Percentiles rank a stretch among this genome's conserved stretches.
Evolutionary conservation across 2,888 invertebrate species (phyloP).

Genomic region (Cloeon dipterum): DNA sequence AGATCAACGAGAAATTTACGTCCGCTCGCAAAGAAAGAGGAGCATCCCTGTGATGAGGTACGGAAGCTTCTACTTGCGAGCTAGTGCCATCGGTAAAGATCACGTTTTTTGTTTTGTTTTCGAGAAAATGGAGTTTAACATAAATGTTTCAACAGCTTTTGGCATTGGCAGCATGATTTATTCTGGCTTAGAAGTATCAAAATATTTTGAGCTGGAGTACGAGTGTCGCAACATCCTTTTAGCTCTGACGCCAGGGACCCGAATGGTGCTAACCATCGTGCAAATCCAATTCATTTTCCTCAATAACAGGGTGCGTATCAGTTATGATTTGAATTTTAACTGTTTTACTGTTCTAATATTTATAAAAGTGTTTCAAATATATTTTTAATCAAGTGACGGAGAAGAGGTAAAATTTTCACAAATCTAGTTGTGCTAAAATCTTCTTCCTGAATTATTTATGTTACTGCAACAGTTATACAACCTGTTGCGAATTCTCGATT

Average conservation of each 20-base stretch:
- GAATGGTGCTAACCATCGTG: slow-evolving; percentile 62
- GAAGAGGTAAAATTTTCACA: too few relatives aligned
- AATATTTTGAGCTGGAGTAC: slow-evolving; percentile 46
- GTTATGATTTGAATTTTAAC: too few relatives aligned
- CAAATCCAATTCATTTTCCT: slow-evolving; percentile 90
- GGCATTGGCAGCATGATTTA: slow-evolving; percentile 34
- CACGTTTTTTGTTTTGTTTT: not conserved
- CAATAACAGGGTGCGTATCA: slow-evolving; percentile 41
- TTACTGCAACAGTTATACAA: too few relatives aligned
- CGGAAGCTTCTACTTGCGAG: slow-evolving; percentile 67
- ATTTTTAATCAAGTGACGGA: too few relatives aligned
- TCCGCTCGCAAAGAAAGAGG: not conserved
- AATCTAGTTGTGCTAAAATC: too few relatives aligned
- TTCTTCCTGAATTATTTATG: too few relatives aligned
- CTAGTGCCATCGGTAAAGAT: slow-evolving; percentile 54
- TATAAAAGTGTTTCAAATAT: too few relatives aligned
- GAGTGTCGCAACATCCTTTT: slow-evolving; percentile 35
- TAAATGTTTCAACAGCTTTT: slow-evolving; percentile 19
- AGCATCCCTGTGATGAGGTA: slow-evolving; percentile 26
- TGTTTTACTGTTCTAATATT: too few relatives aligned
- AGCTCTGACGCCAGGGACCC: slow-evolving; percentile 59
- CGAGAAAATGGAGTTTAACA: not conserved
- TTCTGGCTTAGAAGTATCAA: slow-evolving; percentile 31
- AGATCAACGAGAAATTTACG: not conserved
- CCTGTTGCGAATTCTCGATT: too few relatives aligned